A percentile compares a stretch with the other conserved stretches of the same genome.
Evolutionary conservation across 2,113 vertebrate species (phyloP).

Genomic region (Nycticebus coucang): DNA sequence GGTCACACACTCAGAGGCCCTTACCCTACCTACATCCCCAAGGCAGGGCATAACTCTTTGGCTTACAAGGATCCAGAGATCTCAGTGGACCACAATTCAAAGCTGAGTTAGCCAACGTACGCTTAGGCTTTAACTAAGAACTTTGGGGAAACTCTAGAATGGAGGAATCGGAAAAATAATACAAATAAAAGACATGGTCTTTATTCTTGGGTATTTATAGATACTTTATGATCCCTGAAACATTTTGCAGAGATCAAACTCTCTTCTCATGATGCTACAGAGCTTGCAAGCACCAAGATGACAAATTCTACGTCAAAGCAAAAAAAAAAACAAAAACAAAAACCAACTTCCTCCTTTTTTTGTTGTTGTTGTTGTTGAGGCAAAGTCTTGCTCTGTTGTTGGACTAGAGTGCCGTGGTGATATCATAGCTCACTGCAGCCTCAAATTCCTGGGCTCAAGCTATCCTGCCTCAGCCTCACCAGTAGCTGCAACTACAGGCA

Average conservation of each 20-base stretch:
- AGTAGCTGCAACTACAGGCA: no score
- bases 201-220: constrained; percentile 8
- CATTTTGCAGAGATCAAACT: constrained; percentile 28
- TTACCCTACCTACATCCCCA: not conserved
- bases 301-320: constrained; percentile 20
- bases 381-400: no score
- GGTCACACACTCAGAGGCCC: not conserved
- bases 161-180: constrained; percentile 37
- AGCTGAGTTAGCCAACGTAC: not conserved
- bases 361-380: no score
- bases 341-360: not conserved
- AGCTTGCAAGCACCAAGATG: constrained; percentile 1
- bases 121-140: not conserved
- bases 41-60: not conserved
- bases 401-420: no score
- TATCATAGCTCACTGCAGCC: no score
- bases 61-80: not conserved
- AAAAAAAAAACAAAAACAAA: not conserved
- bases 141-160: not conserved
- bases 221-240: not conserved
- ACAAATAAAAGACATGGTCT: not conserved
- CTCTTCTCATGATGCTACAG: not conserved
- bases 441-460: no score
- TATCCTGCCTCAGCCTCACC: no score
- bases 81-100: not conserved